These are phyloP conservation scores for Drosophila gunungcola DNA, from an alignment of 1,140 invertebrate genomes.

Conservation along the genomic window DNA sequence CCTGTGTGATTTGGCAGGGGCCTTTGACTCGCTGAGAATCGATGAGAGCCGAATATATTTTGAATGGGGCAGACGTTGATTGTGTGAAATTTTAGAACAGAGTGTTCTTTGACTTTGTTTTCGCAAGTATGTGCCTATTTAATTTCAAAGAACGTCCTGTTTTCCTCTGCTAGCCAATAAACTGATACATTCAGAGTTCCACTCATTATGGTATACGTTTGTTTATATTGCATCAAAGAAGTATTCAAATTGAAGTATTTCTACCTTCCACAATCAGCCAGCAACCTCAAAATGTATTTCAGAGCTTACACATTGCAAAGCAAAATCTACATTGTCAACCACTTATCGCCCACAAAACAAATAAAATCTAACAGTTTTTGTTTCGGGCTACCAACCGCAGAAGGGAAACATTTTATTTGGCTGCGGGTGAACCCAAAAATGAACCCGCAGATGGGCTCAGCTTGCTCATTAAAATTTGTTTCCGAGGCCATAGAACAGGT, in stretches of 20 bases:
- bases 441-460: conserved; percentile 43
- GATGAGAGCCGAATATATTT: conserved; percentile 35
- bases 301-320: conserved; percentile 25
- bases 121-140: too few relatives aligned
- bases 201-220: too few relatives aligned
- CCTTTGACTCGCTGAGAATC: conserved; percentile 36
- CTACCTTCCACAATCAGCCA: conserved; percentile 9
- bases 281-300: conserved; percentile 29
- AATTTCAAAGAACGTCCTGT: too few relatives aligned
- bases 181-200: too few relatives aligned
- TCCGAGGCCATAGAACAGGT: conserved; percentile 16
- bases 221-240: too few relatives aligned
- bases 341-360: conserved; percentile 75
- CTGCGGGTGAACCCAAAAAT: conserved; percentile 45
- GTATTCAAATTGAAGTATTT: too few relatives aligned
- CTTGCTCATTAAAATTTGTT: conserved; percentile 51
- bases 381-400: conserved; percentile 26
- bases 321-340: conserved; percentile 61
- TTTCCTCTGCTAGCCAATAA: too few relatives aligned
- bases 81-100: background rate
- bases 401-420: conserved; percentile 41
- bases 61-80: conserved; percentile 1
- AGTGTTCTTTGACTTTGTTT: background rate
- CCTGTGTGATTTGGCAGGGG: conserved; percentile 48
- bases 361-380: conserved; percentile 68